These are phyloP conservation scores for Nebria salina DNA, from an alignment of 2,888 invertebrate species.

Conservation along the genomic window DNA sequence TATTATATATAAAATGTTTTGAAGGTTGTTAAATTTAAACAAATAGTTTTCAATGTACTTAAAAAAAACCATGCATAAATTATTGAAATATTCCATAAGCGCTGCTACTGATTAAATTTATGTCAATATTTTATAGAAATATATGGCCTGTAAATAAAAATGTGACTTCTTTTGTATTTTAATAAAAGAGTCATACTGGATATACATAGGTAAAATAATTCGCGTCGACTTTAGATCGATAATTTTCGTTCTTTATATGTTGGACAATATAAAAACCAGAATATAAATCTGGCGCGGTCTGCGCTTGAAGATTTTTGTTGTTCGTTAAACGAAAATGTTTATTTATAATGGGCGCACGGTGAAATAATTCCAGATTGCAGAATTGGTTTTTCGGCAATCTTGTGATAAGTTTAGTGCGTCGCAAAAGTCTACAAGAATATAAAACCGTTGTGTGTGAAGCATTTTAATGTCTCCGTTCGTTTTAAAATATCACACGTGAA, in stretches of 20 bases:
- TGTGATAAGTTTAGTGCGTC: constrained; percentile 47
- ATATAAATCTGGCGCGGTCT: constrained; percentile 25
- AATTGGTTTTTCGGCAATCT: constrained; percentile 46
- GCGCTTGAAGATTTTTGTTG: constrained; percentile 32
- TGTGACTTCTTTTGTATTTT: not conserved
- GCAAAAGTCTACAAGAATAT: constrained; percentile 47
- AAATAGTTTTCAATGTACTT: too few relatives aligned
- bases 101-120: too few relatives aligned
- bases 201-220: not conserved
- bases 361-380: constrained; percentile 45
- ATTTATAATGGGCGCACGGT: constrained; percentile 33
- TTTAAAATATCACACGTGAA: constrained; percentile 39
- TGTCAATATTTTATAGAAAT: too few relatives aligned
- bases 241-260: constrained; percentile 36
- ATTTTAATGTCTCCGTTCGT: constrained; percentile 37
- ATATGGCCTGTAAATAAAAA: too few relatives aligned
- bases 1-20: too few relatives aligned
- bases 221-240: constrained; percentile 2
- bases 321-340: constrained; percentile 25
- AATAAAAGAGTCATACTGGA: not conserved
- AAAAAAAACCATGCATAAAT: too few relatives aligned
- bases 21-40: too few relatives aligned
- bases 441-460: constrained; percentile 36
- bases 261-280: constrained; percentile 38
- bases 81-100: too few relatives aligned